Evolutionary conservation across 2,888 invertebrate species (phyloP).

Genomic region (Synanthedon andrenaeformis): DNA sequence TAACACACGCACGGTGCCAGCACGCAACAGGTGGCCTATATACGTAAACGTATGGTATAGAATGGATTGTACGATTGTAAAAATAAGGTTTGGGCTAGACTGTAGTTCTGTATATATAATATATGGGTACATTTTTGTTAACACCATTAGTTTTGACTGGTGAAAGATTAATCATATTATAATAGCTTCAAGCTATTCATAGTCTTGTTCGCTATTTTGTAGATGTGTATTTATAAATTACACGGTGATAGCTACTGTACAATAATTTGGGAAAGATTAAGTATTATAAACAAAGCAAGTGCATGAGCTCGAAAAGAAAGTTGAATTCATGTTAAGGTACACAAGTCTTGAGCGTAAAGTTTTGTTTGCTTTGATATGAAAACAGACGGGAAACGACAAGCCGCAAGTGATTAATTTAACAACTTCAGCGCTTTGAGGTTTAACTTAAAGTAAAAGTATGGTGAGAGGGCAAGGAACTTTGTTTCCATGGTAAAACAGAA

Average conservation of each 20-base stretch:
- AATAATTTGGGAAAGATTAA: too few relatives aligned
- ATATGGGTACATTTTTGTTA: too few relatives aligned
- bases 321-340: too few relatives aligned
- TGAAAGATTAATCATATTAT: too few relatives aligned
- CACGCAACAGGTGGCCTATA: conserved; percentile 21
- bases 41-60: background rate
- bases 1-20: conserved; percentile 10
- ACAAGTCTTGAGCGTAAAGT: background rate
- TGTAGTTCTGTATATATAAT: background rate
- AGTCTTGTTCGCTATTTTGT: too few relatives aligned
- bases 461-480: background rate
- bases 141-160: too few relatives aligned
- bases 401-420: conserved; percentile 6
- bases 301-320: background rate
- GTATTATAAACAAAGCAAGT: too few relatives aligned
- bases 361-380: conserved; percentile 4
- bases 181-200: too few relatives aligned
- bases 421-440: background rate
- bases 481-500: background rate
- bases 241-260: too few relatives aligned
- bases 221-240: too few relatives aligned
- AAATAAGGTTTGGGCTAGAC: background rate
- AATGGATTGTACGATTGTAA: background rate
- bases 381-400: conserved; percentile 3
- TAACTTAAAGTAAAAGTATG: background rate